These are phyloP conservation scores for Pelagia noctiluca DNA, from an alignment of 30 jellyfish, hydroid and myxozoan genomes.

Conservation along the genomic window DNA sequence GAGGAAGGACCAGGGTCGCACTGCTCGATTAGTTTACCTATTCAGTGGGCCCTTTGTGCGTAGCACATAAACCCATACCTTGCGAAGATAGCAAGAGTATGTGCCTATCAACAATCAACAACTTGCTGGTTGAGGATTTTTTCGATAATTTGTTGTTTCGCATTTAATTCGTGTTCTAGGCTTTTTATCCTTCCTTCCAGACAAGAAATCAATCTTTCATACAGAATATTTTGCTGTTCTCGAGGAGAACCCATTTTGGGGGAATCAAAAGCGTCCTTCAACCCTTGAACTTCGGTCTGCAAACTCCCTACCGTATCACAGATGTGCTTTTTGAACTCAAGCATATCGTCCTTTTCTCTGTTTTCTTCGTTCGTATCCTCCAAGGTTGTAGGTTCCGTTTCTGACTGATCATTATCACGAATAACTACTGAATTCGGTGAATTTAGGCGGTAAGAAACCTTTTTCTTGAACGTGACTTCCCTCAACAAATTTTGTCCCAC, in stretches of 20 bases:
- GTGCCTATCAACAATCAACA: no score
- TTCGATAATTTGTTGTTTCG: constrained; percentile 11
- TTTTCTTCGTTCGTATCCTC: background rate
- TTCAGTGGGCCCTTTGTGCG: no score
- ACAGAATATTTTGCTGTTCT: background rate
- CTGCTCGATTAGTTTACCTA: no score
- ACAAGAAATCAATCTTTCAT: background rate
- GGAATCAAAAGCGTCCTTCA: background rate
- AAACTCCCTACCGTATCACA: background rate
- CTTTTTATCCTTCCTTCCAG: background rate
- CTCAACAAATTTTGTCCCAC: constrained; percentile 7
- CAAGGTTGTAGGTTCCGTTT: background rate
- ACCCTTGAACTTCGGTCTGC: background rate
- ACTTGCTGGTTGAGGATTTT: constrained; percentile 15
- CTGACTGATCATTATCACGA: background rate
- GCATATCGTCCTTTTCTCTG: background rate
- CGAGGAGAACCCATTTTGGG: background rate
- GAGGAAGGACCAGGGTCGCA: no score
- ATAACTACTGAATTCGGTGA: background rate
- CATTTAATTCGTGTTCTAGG: background rate
- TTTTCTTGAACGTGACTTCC: background rate
- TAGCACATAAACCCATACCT: no score
- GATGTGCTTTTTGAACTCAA: background rate
- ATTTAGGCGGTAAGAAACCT: background rate
- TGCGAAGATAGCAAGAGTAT: no score